Conservation (phyloP, 30 jellyfish, hydroid and myxozoan species). For the Phacellophora camtschatica region DNA sequence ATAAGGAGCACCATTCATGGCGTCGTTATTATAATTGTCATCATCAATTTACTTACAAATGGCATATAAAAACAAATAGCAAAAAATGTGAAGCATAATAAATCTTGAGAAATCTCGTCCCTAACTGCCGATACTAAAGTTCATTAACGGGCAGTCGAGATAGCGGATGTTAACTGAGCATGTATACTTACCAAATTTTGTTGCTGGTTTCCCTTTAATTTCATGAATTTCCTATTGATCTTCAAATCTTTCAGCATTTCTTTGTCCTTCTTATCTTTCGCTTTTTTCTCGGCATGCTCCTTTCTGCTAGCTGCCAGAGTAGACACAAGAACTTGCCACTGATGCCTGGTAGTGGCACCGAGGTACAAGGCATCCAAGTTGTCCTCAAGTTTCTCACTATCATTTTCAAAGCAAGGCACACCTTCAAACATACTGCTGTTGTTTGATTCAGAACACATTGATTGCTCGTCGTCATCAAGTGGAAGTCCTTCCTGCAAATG, state of each 20-base stretch:
- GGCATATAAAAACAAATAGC: background rate
- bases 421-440: constrained; percentile 72
- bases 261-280: constrained; percentile 37
- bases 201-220: constrained; percentile 8
- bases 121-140: background rate
- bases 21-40: no score
- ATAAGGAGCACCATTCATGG: no score
- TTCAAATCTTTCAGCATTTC: constrained; percentile 1
- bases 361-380: constrained; percentile 92
- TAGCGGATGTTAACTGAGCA: background rate
- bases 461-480: constrained; percentile 88
- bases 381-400: constrained; percentile 80
- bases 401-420: constrained; percentile 28
- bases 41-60: no score
- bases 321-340: constrained; percentile 89
- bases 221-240: constrained; percentile 16
- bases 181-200: constrained; percentile 28
- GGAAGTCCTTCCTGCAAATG: constrained; percentile 91
- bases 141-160: no score
- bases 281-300: constrained; percentile 73
- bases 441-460: constrained; percentile 89
- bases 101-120: background rate
- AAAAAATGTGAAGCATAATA: background rate
- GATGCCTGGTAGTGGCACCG: constrained; percentile 98
- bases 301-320: constrained; percentile 86